Evolutionary conservation across 2,888 invertebrate species (phyloP).

Genomic region (Temnothorax ravouxi): DNA sequence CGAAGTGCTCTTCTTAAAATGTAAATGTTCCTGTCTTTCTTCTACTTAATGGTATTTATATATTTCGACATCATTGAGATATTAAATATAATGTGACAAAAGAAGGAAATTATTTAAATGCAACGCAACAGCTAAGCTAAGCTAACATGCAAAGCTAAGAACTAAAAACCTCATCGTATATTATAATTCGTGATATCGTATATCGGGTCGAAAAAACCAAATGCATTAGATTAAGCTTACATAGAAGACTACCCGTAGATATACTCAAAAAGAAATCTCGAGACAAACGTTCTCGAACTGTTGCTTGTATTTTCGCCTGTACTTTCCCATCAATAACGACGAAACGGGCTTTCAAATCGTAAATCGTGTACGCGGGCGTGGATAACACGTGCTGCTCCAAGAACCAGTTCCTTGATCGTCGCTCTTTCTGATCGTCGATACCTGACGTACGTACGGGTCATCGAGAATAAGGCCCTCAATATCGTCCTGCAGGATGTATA

Average conservation of each 20-base stretch:
- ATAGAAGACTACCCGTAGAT: not conserved
- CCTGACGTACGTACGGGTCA: slow-evolving; percentile 56
- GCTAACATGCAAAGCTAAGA: not conserved
- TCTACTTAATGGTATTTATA: not conserved
- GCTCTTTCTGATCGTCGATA: slow-evolving; percentile 62
- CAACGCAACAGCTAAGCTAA: not conserved
- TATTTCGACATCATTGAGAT: not conserved
- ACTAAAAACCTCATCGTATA: not conserved
- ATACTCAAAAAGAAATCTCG: not conserved
- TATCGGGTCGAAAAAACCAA: not conserved
- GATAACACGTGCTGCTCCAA: slow-evolving; percentile 63
- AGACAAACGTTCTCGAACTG: not conserved
- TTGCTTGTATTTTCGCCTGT: slow-evolving; percentile 20
- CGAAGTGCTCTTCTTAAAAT: slow-evolving; percentile 28
- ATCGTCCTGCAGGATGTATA: slow-evolving; percentile 65
- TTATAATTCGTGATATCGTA: not conserved
- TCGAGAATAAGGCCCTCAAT: slow-evolving; percentile 59
- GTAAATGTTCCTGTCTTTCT: slow-evolving; percentile 7
- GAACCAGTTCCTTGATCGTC: slow-evolving; percentile 71
- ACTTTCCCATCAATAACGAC: slow-evolving; percentile 66
- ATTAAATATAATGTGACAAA: not conserved
- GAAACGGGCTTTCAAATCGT: slow-evolving; percentile 58
- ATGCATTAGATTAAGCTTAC: not conserved
- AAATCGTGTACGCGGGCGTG: slow-evolving; percentile 64
- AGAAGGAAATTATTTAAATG: not conserved